Evolutionary conservation across 2,888 invertebrate genomes (phyloP), one percentile per base, ranked within the genome.

Genomic region (Scaptomyza caliginosa): DNA sequence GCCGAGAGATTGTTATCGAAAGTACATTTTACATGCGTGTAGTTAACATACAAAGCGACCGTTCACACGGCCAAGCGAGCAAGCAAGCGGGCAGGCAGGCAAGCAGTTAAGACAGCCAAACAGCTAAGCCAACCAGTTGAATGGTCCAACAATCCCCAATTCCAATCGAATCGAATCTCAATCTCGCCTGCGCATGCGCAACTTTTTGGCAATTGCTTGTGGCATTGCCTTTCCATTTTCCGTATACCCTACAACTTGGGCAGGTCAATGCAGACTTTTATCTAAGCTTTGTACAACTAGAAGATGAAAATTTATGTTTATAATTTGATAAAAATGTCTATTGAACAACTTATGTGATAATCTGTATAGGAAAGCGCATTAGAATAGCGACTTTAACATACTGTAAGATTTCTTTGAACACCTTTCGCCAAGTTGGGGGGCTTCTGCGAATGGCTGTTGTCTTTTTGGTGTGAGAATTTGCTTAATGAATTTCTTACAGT

Each of bases 21-120:
- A 86, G 77, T 86, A 81, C 87, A 80, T 83, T 81, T 86, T 77
- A 81, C 85, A 81, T 81, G 81, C 81, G 81, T 81, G 84, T 86
- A 81, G 85, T 86, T 81, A 81, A 81, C 86, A 84, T 81, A 86
- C 71, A 83, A 86, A 83, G 76, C 74, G 81, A 65, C 64, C 85
- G 78, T 81, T 81, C 85, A 81, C 86, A 81, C 86, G 81, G 84
- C 84, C 69, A 52, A 24, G 32, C 42, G 3, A 46, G 71, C 42
- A n/a, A 16, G 5, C 34, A 16, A 34, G 34, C 34, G 3, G 4
- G 4, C 21, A 21, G 4, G 21, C 21, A 2, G 4, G 21, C 21
- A 19, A 36, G 68, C 50, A 36, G 57, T 57, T 51, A 60, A 51
- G 57, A 16, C 52, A 49, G 38, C 23, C 34, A 17, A 32, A 13